Evolutionary conservation across 2,113 vertebrate genomes (phyloP).

Genomic region (Heptranchias perlo): DNA sequence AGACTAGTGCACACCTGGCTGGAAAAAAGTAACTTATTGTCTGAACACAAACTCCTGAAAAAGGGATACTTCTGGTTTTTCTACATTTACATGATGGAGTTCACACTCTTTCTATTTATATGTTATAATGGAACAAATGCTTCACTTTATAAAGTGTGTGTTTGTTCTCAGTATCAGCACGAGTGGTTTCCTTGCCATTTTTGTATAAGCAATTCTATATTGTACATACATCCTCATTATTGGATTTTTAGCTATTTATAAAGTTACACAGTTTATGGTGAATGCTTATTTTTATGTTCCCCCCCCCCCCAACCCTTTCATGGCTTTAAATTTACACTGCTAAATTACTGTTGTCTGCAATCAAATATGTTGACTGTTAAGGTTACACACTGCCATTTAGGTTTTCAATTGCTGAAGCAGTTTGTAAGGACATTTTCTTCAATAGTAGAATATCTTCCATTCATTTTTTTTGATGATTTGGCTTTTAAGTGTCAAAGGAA

Average conservation of each 20-base stretch:
- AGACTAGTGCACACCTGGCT: not conserved
- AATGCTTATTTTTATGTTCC: constrained; percentile 26
- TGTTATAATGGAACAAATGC: not conserved
- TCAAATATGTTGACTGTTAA: not conserved
- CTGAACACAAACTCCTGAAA: not conserved
- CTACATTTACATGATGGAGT: not conserved
- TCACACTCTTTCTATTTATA: constrained; percentile 21
- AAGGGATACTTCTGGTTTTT: not conserved
- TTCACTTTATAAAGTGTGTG: not conserved
- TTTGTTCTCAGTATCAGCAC: not conserved
- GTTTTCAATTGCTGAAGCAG: not conserved
- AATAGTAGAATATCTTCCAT: not conserved
- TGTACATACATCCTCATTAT: constrained; percentile 23
- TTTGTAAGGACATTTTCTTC: constrained; percentile 10
- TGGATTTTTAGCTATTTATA: constrained; percentile 36
- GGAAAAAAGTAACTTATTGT: not conserved
- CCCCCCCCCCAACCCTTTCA: not conserved
- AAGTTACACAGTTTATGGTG: constrained; percentile 34
- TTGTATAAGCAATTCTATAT: constrained; percentile 5
- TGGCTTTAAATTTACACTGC: not conserved
- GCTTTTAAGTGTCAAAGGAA: not conserved
- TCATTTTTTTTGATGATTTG: not conserved
- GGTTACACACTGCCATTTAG: not conserved
- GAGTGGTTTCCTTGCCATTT: not conserved
- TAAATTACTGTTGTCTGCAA: not conserved